phyloP scores from a whole-genome alignment of 2,113 vertebrate species.

The Lasiurus borealis region DNA sequence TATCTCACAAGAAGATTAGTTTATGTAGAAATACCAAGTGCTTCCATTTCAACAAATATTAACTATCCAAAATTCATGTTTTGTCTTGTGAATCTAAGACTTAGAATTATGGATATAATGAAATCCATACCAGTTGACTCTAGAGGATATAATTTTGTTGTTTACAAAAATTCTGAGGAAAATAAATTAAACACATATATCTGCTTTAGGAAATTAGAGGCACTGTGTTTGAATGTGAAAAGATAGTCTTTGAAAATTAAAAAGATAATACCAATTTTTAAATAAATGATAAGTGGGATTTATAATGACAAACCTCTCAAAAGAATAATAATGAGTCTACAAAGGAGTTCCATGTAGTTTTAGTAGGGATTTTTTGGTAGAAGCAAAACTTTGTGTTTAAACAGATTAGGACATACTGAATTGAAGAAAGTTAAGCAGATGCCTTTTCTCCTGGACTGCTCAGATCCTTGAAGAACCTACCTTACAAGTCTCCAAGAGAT shows the following conservation, averaged over 20 bases:
- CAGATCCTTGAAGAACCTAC: neutral
- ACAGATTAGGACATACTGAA: neutral
- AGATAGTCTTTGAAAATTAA: neutral
- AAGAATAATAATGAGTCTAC: neutral
- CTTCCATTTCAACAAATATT: neutral
- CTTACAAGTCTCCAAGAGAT: neutral
- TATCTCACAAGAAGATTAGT: neutral
- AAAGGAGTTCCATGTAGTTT: neutral
- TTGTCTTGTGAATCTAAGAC: neutral
- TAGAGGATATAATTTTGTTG: neutral
- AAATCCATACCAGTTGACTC: neutral
- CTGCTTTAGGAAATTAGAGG: neutral
- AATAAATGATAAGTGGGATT: neutral
- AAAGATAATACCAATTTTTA: neutral
- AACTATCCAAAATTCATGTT: neutral
- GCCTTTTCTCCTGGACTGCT: neutral
- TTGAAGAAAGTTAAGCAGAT: neutral
- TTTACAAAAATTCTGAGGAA: neutral
- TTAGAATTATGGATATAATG: neutral
- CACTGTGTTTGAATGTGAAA: neutral
- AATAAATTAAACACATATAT: neutral
- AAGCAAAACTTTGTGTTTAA: neutral
- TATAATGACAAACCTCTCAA: neutral
- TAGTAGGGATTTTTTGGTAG: neutral
- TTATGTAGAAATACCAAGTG: neutral